Base-by-base conservation (phyloP, 2,113 vertebrate species). In the Edolisoma coerulescens region DNA sequence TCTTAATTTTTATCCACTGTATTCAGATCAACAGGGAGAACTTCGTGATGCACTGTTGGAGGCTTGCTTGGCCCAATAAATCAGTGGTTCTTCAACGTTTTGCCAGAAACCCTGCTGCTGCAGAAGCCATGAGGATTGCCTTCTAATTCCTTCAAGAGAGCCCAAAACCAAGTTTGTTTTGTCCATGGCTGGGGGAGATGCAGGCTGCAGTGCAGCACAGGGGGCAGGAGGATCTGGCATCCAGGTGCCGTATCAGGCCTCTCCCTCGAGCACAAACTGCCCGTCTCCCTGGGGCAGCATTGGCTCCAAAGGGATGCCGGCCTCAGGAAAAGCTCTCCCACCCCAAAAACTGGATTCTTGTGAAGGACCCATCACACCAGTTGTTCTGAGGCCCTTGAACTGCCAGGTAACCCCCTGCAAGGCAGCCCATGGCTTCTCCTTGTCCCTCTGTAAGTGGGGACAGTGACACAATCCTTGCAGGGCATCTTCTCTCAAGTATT, bases 271-370 rank as follows among this genome's bases (percentile, higher is more conserved):
- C 47, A 45, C 2, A 0, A 59, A 17, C 16, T 41, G 32, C 39
- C 26, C 1, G 1, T 23, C n/a, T 70, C 19, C 28, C 22, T 4
- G 6, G 41, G 32, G n/a, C 1, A 11, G 6, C 9, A 5, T 1
- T 39, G 27, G 16, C 59, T 60, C 50, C 27, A 26, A 32, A 42
- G 30, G 13, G 33, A 16, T 42, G 35, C 18, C 50, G 12, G 18
- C 16, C 56, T 65, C 21, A 28, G 52, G 47, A 82, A 71, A 54
- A 79, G 13, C 28, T 67, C 32, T 79, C 12, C 37, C 33, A 71
- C 2, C 9, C 10, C 11, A n/a, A 32, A 57, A 93, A 4, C 14
- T 30, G 56, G 27, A 61, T 65, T 74, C 26, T 82, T 74, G 6
- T 69, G 59, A 52, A 70, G 50, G 22, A 22, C 10, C 8, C 32